These are phyloP conservation scores for Mamestra brassicae DNA, from an alignment of 2,888 invertebrate genomes.

Conservation along the genomic window DNA sequence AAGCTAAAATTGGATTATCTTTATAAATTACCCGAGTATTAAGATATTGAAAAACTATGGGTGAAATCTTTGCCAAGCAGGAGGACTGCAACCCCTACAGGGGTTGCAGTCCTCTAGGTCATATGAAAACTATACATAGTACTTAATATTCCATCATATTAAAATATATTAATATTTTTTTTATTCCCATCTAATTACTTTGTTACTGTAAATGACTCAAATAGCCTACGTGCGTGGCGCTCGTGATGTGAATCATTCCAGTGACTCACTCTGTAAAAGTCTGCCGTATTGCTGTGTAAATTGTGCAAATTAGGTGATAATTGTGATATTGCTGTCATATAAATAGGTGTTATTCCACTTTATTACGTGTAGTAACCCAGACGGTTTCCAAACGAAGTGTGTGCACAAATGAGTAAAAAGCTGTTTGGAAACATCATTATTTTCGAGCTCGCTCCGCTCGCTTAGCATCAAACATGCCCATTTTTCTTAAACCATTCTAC, in stretches of 20 bases:
- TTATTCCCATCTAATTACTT: background rate
- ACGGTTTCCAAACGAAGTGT: background rate
- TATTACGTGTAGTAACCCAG: background rate
- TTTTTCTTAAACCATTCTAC: too few relatives aligned
- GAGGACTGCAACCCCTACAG: too few relatives aligned
- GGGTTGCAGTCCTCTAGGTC: too few relatives aligned
- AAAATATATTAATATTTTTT: background rate
- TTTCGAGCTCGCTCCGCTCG: too few relatives aligned
- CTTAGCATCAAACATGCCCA: too few relatives aligned
- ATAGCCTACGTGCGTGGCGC: slow-evolving; percentile 15
- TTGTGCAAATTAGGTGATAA: slow-evolving; percentile 44
- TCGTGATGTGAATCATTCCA: slow-evolving; percentile 44
- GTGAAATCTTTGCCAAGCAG: too few relatives aligned
- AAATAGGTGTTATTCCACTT: background rate
- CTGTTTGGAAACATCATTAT: too few relatives aligned
- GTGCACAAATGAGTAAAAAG: too few relatives aligned
- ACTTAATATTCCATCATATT: background rate
- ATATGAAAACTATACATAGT: too few relatives aligned
- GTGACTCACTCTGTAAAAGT: slow-evolving; percentile 44
- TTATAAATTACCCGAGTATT: too few relatives aligned
- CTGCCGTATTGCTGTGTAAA: slow-evolving; percentile 28
- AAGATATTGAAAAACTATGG: too few relatives aligned
- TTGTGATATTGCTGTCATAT: slow-evolving; percentile 23
- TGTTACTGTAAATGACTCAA: slow-evolving; percentile 44
- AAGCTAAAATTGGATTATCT: too few relatives aligned